Base-by-base conservation (phyloP, 1,140 invertebrate genomes). In the Macrostomum lignano region DNA sequence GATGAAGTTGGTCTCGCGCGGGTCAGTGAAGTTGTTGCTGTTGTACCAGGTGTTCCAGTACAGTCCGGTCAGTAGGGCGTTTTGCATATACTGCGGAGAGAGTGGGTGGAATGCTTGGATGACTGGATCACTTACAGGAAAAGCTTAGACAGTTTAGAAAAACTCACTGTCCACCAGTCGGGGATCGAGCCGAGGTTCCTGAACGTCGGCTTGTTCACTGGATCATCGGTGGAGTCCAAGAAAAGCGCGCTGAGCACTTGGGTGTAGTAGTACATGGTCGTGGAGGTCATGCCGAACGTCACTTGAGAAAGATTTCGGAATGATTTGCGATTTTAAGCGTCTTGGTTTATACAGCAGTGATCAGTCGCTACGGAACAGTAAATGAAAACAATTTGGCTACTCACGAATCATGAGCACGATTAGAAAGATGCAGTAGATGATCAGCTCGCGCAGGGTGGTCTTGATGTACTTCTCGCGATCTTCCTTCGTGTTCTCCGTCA, bases 391-490 rank as follows among this genome's bases (percentile, higher is more conserved):
- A 24, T 9, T 9, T 9, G 13, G 9, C 13, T 24, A n/a, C 61
- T 58, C 52, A 67, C 65, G 45, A 37, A 65, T 58, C 44, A 63
- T 65, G 7, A 67, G 46, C 20, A 64, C 51, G 11, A 55, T 45
- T 29, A 68, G 42, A 40, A 67, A 67, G 15, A 66, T 46, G n/a
- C 62, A 38, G 44, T 67, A 68, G 38, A 66, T 55, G 37, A 66
- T 46, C 17, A 67, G 47, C 46, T 67, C 66, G 42, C 64, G 49
- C 17, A 67, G 45, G 2, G 65, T 66, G 7, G 64, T 66, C 40
- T 60, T 58, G 22, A 67, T 60, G 42, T 62, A 59, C 11, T 61
- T 45, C 40, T 65, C 61, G 30, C 58, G 37, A 44, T 65, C 46
- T 17, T 44, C 45, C 21, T 45, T 45, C 17, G 46, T 51, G 24